phyloP scores from a whole-genome alignment of 2,113 vertebrate species.

The Spea bombifrons region DNA sequence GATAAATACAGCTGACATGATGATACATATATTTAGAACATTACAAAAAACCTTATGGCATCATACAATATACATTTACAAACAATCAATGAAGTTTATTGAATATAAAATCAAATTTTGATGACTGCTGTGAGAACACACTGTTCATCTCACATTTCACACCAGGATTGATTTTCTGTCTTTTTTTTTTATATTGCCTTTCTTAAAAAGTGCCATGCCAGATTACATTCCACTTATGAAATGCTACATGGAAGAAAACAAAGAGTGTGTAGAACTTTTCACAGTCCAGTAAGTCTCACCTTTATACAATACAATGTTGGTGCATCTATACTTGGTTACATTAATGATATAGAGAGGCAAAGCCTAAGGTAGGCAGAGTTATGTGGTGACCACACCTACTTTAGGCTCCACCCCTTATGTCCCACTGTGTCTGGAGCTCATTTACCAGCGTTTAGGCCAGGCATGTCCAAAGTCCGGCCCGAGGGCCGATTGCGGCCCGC shows the following conservation, averaged over 20 bases:
- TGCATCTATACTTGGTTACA: too few relatives aligned
- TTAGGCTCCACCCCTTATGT: too few relatives aligned
- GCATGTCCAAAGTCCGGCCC: too few relatives aligned
- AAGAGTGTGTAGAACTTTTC: too few relatives aligned
- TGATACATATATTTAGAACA: slow-evolving; percentile 57
- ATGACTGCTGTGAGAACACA: slow-evolving; percentile 79
- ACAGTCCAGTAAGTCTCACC: too few relatives aligned
- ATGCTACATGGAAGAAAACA: background rate
- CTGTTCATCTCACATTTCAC: slow-evolving; percentile 70
- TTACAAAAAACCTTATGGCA: slow-evolving; percentile 58
- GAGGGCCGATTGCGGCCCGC: too few relatives aligned
- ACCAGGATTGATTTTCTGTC: slow-evolving; percentile 74
- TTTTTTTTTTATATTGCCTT: slow-evolving; percentile 58
- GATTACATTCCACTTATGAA: slow-evolving; percentile 4
- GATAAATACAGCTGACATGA: slow-evolving; percentile 49
- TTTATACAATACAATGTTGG: too few relatives aligned
- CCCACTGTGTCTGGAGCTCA: too few relatives aligned
- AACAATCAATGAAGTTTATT: slow-evolving; percentile 82
- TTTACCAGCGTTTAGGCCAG: too few relatives aligned
- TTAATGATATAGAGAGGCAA: too few relatives aligned
- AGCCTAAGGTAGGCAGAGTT: too few relatives aligned
- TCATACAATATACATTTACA: slow-evolving; percentile 63
- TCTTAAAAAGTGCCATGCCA: slow-evolving; percentile 52
- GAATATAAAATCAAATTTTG: slow-evolving; percentile 89
- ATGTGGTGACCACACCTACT: too few relatives aligned